Evolutionary conservation across 2,113 vertebrate species (phyloP), one percentile per base, ranked within the genome.

Genomic region (Sinocyclocheilus maitianheensis): DNA sequence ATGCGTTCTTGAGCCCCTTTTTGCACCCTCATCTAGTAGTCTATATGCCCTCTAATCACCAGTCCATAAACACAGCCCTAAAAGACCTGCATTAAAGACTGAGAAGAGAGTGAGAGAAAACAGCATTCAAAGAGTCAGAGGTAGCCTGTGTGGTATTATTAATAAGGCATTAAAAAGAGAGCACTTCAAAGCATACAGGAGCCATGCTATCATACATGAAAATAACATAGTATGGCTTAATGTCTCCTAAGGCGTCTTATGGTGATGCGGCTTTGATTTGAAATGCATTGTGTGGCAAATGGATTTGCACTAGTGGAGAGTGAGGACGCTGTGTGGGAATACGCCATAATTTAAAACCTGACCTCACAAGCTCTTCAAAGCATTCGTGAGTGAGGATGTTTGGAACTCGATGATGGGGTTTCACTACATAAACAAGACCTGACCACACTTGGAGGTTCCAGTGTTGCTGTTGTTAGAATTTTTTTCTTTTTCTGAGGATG

Each of bases 241-340:
- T 94, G 94, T 94, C 93, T 95, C 95, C 94, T 94, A 91, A 92
- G 95, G 95, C 92, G 30, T 89, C 91, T 94, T 93, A 92, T 90
- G 94, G 93, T 92, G 91, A 94, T 91, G 93, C 91, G 67, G 91
- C 93, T 94, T 94, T 95, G 92, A 94, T 96, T 95, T 94, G 91
- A 94, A 95, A 95, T 93, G 95, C 92, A 93, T 93, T 94, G 95
- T 94, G 94, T 95, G 94, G 91, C 94, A 92, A 95, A 96, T 95
- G 93, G 94, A 96, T 95, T 96, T 92, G 91, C 90, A 92, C 90
- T 92, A 94, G 90, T 85, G 85, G 81, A 91, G 90, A 91, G 91
- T 89, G 87, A 89, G 87, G 90, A 87, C 89, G 83, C 75, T 85
- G 84, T 82, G 87, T 91, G 91, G 91, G 90, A 89, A 91, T 91